Percentiles rank a stretch among this genome's conserved stretches.
Evolutionary conservation across 2,797 vertebrate genomes (phyloP).

Genomic region (Tinamus major): DNA sequence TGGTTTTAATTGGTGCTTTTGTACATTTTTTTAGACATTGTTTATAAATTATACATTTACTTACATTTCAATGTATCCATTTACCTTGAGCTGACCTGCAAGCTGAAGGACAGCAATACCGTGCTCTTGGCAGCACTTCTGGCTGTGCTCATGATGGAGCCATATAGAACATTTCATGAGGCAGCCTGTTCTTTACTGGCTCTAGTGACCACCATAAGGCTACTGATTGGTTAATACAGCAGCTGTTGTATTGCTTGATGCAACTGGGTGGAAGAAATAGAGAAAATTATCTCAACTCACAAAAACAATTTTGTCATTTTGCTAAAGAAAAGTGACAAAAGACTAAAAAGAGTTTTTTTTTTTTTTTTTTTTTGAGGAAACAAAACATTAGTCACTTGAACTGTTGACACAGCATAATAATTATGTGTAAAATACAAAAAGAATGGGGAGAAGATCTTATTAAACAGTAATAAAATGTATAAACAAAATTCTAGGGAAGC

Average conservation of each 20-base stretch:
- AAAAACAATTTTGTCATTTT: conserved; percentile 10
- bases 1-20: conserved; percentile 39
- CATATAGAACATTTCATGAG: background rate
- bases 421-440: background rate
- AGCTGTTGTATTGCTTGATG: background rate
- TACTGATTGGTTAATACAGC: background rate
- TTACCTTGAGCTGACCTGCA: conserved; percentile 8
- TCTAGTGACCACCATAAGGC: background rate
- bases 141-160: background rate
- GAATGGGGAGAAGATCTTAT: background rate
- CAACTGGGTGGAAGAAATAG: background rate
- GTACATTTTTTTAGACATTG: conserved; percentile 1
- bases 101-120: background rate
- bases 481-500: background rate
- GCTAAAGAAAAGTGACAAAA: background rate
- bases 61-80: conserved; percentile 19
- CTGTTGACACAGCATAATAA: background rate
- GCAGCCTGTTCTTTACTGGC: background rate
- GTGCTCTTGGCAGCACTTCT: background rate
- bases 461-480: background rate
- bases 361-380: background rate
- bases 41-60: conserved; percentile 23
- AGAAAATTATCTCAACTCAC: background rate
- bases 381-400: background rate
- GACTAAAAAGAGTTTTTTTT: background rate